Base-by-base conservation (phyloP, 2,797 vertebrate species). In the Helicolenus hilgendorfi region DNA sequence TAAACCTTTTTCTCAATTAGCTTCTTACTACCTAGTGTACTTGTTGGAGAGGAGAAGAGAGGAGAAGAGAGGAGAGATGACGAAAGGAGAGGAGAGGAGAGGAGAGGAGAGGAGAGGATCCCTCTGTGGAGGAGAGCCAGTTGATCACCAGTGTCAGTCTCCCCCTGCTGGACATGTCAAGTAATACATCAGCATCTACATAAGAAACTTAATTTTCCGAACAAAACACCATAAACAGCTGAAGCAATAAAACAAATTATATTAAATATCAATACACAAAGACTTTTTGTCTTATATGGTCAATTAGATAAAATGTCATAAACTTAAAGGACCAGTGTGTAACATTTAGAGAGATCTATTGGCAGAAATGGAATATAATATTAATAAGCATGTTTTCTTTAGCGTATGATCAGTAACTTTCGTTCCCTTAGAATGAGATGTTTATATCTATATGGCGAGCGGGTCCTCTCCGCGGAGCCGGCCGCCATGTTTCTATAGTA, bases 131-230 rank as follows among this genome's bases (percentile, higher is more conserved):
- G 7, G 22, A 31, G 60, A 38, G 11, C 4, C 65, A 67, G 77
- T 45, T 64, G 24, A 71, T 90, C 59, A 18, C 31, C 38, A 60
- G 87, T 82, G 41, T 81, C 76, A 91, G 79, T 36, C 80, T 90
- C 9, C 94, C 77, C 74, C 94, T 95, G 84, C 83, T 96, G 94
- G 93, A 33, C 60, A 45, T 10, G 8, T n/a, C n/a, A 5, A 58
- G 79, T 72, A 93, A 29, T 65, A 71, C 86, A 87, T 0, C 26
- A 26, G 20, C 5, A 2, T 41, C 3, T 29, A 2, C n/a, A n/a
- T 1, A 5, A n/a, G 18, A 27, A 38, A 60, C 0, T 18, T 9
- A 2, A 41, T 53, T 58, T 59, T 9, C 1, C 2, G 1, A 33
- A 27, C 14, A 41, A 36, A 64, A 29, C n/a, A 58, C 14, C 26